Evolutionary conservation across 1,140 invertebrate species (phyloP).

Genomic region (Lerema accius): DNA sequence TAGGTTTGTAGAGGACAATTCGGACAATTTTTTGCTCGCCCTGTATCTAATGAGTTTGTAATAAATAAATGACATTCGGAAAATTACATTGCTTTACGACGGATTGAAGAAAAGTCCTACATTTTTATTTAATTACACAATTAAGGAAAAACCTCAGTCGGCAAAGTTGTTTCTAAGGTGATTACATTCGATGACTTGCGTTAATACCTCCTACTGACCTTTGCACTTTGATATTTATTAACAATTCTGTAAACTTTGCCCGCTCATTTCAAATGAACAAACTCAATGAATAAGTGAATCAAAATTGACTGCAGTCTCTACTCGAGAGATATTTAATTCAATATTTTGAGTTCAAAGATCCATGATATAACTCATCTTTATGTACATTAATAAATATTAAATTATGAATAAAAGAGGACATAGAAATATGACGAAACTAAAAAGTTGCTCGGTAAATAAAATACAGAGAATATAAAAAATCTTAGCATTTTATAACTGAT

Average conservation of each 20-base stretch:
- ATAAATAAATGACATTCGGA: slow-evolving; percentile 1
- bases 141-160: background rate
- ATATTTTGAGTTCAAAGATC: no score
- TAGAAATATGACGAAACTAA: no score
- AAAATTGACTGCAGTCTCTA: no score
- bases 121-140: no score
- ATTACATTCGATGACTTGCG: background rate
- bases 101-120: background rate
- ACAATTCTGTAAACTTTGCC: slow-evolving; percentile 1
- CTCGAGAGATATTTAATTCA: no score
- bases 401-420: no score
- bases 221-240: background rate
- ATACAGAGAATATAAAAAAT: no score
- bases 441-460: no score
- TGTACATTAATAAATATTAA: no score
- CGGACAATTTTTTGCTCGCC: slow-evolving; percentile 4
- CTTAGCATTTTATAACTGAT: no score
- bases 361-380: no score
- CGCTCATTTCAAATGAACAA: no score
- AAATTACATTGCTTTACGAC: background rate
- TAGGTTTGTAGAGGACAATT: background rate
- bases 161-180: background rate
- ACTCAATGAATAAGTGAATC: background rate
- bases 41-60: slow-evolving; percentile 14
- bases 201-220: background rate